Percentiles rank a stretch among this genome's conserved stretches.
Evolutionary conservation across 2,797 vertebrate genomes (phyloP).

Genomic region (Garrulus glandarius): DNA sequence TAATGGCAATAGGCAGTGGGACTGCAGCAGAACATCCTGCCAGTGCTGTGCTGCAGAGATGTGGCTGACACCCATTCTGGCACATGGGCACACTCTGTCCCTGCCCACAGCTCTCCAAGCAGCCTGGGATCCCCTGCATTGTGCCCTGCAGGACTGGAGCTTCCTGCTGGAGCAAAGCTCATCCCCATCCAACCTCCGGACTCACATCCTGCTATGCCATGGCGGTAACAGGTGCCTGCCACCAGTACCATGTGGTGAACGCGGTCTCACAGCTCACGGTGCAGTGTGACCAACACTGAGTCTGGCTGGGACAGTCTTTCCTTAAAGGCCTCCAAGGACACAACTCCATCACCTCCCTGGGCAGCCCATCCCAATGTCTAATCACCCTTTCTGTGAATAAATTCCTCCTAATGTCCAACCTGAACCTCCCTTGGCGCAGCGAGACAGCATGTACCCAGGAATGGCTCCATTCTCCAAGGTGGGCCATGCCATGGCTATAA

Average conservation of each 20-base stretch:
- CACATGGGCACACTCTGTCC: fast-evolving
- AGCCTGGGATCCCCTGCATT: background rate
- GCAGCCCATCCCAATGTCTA: background rate
- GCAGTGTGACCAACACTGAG: fast-evolving
- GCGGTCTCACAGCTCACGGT: fast-evolving
- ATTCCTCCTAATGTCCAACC: background rate
- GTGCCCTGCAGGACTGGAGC: background rate
- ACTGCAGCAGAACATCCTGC: background rate
- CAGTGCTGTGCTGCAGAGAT: background rate
- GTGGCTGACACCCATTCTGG: background rate
- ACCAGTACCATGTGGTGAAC: fast-evolving
- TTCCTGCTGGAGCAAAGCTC: background rate
- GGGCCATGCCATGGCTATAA: fast-evolving
- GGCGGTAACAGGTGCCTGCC: fast-evolving
- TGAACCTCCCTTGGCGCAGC: background rate
- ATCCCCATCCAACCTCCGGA: fast-evolving
- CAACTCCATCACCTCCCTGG: background rate
- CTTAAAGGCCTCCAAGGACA: background rate
- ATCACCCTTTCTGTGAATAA: background rate
- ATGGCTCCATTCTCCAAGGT: fast-evolving
- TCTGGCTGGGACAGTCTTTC: background rate
- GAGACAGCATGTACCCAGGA: background rate
- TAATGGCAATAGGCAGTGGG: background rate
- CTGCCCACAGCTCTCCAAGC: background rate
- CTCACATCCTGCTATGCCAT: background rate